A percentile compares a stretch with the other conserved stretches of the same genome.
phyloP scores from a whole-genome alignment of 2,113 vertebrate species.

The Thalassarche chlororhynchos region DNA sequence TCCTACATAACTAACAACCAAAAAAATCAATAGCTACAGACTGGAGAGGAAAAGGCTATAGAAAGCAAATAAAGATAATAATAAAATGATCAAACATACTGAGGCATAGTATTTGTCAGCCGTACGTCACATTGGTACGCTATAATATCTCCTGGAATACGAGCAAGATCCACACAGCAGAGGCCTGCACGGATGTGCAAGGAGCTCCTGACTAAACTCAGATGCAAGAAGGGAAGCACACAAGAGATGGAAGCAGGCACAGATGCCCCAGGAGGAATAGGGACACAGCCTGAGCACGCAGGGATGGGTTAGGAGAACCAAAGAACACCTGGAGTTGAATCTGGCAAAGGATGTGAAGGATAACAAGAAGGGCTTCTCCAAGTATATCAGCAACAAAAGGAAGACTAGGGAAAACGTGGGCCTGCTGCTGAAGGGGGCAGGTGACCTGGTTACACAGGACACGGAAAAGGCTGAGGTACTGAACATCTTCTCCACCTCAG shows the following conservation, averaged over 20 bases:
- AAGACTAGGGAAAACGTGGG: not conserved
- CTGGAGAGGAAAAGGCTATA: not conserved
- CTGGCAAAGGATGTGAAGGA: not conserved
- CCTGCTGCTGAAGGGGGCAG: not conserved
- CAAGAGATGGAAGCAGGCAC: not conserved
- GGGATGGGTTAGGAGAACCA: not conserved
- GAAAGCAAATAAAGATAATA: not conserved
- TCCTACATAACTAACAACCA: not conserved
- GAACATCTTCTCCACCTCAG: not conserved
- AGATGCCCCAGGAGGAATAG: not conserved
- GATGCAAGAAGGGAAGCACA: not conserved
- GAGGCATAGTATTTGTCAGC: not conserved
- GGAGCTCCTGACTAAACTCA: not conserved
- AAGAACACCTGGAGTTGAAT: not conserved
- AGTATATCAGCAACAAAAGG: not conserved
- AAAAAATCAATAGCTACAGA: not conserved
- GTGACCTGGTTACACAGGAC: not conserved
- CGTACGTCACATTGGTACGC: accelerated
- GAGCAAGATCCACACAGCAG: not conserved
- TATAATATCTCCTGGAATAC: not conserved
- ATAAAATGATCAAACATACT: not conserved
- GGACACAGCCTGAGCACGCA: not conserved
- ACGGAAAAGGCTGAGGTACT: not conserved
- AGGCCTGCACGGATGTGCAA: not conserved
- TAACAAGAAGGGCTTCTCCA: not conserved